Percentiles rank a stretch among this genome's conserved stretches.
These are phyloP conservation scores for Drosophila insularis DNA, from an alignment of 1,140 invertebrate genomes.

Conservation along the genomic window DNA sequence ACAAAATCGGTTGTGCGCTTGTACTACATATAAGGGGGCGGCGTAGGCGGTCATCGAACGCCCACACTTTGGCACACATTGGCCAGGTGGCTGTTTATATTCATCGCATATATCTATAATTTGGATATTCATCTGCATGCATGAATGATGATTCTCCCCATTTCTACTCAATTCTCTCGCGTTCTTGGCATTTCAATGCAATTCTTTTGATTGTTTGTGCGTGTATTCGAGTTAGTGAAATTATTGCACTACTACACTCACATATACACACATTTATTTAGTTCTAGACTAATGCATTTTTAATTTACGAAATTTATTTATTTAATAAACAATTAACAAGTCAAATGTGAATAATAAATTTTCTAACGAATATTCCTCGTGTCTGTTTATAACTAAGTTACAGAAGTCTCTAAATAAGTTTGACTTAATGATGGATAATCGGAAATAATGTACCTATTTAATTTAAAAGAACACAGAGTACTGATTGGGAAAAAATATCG, in stretches of 20 bases:
- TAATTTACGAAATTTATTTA: slow-evolving; percentile 53
- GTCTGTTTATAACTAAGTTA: background rate
- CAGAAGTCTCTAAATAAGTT: background rate
- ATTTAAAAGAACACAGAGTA: no score
- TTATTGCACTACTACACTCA: slow-evolving; percentile 11
- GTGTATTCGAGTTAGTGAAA: slow-evolving; percentile 60
- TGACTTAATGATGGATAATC: no score
- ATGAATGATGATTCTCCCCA: background rate
- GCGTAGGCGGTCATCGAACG: slow-evolving; percentile 15
- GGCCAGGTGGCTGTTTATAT: slow-evolving; percentile 35
- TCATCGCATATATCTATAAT: slow-evolving; percentile 6
- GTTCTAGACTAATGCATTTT: slow-evolving; percentile 73
- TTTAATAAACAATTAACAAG: slow-evolving; percentile 64
- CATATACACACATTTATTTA: slow-evolving; percentile 24
- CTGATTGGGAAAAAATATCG: no score
- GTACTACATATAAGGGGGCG: slow-evolving; percentile 92
- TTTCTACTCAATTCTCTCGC: slow-evolving; percentile 10
- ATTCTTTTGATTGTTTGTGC: slow-evolving; percentile 39
- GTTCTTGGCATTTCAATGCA: slow-evolving; percentile 68
- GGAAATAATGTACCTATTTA: no score
- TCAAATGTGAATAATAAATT: slow-evolving; percentile 33
- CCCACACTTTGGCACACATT: slow-evolving; percentile 35
- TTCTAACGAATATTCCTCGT: background rate
- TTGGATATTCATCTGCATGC: slow-evolving; percentile 24
- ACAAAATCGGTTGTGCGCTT: slow-evolving; percentile 97